Conservation (phyloP, 2,888 invertebrate species). For the Anarsia innoxiella region DNA sequence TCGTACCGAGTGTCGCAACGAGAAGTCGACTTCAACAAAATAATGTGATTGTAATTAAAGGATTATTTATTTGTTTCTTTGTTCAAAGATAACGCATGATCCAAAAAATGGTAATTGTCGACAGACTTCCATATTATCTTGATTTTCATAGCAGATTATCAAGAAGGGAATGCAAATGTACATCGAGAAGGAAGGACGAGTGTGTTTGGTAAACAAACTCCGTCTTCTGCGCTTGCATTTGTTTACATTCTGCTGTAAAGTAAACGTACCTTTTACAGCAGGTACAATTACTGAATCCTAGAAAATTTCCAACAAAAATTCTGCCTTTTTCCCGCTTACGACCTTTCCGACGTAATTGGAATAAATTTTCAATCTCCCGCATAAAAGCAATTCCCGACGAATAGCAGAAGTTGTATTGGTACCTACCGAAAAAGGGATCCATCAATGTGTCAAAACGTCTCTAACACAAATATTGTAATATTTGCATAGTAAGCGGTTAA, state of each 20-base stretch:
- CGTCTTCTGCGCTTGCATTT: constrained; percentile 40
- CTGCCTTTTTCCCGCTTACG: background rate
- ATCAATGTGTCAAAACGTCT: constrained; percentile 27
- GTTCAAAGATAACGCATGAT: too few species aligned
- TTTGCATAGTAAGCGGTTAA: constrained; percentile 12
- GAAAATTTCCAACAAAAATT: constrained; percentile 5
- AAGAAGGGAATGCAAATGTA: constrained; percentile 1
- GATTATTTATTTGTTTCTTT: too few species aligned
- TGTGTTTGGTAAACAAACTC: constrained; percentile 54
- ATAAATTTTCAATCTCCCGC: constrained; percentile 13
- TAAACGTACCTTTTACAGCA: constrained; percentile 17
- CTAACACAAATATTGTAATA: constrained; percentile 18
- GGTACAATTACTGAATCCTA: constrained; percentile 4
- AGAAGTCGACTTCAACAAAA: too few species aligned
- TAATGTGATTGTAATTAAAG: too few species aligned
- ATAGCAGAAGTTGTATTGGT: constrained; percentile 5
- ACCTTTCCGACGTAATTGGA: constrained; percentile 10
- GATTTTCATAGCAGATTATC: constrained; percentile 5
- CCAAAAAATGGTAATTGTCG: constrained; percentile 1
- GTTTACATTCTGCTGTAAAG: constrained; percentile 29
- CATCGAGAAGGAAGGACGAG: constrained; percentile 30
- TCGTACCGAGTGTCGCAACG: too few species aligned
- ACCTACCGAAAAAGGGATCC: constrained; percentile 14
- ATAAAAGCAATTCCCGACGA: constrained; percentile 7
- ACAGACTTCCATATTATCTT: constrained; percentile 2